Conservation (phyloP, 1,140 invertebrate species). For the Charaxes varanes region DNA sequence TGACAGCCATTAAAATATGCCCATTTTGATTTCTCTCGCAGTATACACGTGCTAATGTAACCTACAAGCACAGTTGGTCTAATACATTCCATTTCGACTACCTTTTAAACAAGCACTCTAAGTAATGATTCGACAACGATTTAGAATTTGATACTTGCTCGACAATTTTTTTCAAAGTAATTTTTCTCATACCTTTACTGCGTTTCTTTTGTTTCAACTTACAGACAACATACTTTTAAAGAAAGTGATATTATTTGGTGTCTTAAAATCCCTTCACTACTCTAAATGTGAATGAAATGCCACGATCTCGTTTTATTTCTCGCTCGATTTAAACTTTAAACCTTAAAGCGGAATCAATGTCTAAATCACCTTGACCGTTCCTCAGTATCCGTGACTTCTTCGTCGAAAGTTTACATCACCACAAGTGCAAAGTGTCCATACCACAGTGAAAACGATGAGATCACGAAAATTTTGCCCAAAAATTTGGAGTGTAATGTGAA, state of each 20-base stretch:
- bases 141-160: too few species aligned
- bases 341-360: slow-evolving; percentile 12
- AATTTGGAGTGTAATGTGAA: slow-evolving; percentile 36
- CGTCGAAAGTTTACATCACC: slow-evolving; percentile 64
- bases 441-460: slow-evolving; percentile 65
- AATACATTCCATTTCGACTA: not conserved
- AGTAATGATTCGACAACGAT: too few species aligned
- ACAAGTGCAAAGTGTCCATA: slow-evolving; percentile 54
- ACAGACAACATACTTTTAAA: too few species aligned
- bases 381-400: slow-evolving; percentile 68
- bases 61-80: slow-evolving; percentile 2
- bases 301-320: slow-evolving; percentile 11
- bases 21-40: slow-evolving; percentile 11
- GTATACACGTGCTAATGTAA: slow-evolving; percentile 11
- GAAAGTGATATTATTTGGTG: too few species aligned
- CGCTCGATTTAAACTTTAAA: slow-evolving; percentile 7
- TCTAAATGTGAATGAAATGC: not conserved
- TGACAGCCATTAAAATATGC: slow-evolving; percentile 18
- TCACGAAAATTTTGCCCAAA: slow-evolving; percentile 19
- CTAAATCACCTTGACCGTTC: slow-evolving; percentile 34
- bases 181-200: too few species aligned
- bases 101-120: not conserved
- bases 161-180: too few species aligned
- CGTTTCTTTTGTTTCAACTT: too few species aligned
- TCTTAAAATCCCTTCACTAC: not conserved